Conservation (phyloP, 2,113 vertebrate genomes). For the Phalacrocorax carbo region DNA sequence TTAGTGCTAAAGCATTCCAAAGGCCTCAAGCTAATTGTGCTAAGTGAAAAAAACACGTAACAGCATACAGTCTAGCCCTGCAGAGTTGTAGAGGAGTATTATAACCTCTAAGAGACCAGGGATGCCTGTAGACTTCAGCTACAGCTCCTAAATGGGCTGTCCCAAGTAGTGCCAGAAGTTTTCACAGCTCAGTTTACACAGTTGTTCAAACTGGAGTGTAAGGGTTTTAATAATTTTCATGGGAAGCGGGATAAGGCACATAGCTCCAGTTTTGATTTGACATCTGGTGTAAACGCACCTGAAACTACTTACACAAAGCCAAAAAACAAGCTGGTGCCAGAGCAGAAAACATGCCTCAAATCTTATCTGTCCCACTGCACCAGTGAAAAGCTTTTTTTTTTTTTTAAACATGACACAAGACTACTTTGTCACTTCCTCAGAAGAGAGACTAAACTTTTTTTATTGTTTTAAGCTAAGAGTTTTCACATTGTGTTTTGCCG, state of each 20-base stretch:
- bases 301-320: neutral
- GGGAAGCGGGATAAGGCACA: neutral
- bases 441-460: neutral
- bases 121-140: neutral
- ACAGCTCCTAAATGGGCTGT: neutral
- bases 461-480: neutral
- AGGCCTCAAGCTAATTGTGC: neutral
- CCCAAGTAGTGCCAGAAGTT: neutral
- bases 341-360: neutral
- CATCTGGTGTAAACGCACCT: neutral
- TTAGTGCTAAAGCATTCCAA: neutral
- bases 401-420: neutral
- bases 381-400: neutral
- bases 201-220: neutral
- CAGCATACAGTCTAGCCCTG: neutral
- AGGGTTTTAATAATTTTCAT: neutral
- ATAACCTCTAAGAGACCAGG: neutral
- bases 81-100: neutral
- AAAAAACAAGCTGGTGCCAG: neutral
- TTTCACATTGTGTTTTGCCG: neutral
- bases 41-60: neutral
- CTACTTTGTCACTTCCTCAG: neutral
- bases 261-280: neutral
- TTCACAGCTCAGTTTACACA: neutral
- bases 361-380: neutral